A percentile compares a stretch with the other conserved stretches of the same genome.
Evolutionary conservation across 1,140 invertebrate genomes (phyloP).

Genomic region (Drosophila kurseongensis): DNA sequence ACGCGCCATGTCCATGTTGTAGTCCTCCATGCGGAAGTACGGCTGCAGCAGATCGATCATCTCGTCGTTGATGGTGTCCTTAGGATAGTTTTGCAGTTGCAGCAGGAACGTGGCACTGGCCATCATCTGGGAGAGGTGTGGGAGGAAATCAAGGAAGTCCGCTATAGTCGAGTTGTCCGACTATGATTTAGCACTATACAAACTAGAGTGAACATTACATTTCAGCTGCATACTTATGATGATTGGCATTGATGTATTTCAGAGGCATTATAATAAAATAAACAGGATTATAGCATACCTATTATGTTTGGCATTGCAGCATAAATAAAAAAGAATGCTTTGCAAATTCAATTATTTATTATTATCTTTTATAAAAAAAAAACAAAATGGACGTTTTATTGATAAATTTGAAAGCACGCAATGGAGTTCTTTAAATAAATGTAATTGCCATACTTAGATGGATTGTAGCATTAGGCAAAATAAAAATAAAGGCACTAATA

Average conservation of each 20-base stretch:
- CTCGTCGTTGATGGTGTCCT: constrained; percentile 98
- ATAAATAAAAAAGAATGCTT: no score
- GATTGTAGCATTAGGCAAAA: no score
- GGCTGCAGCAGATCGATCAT: constrained; percentile 96
- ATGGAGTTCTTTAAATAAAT: background rate
- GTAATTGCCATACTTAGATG: no score
- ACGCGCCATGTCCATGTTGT: constrained; percentile 98
- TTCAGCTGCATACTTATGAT: background rate
- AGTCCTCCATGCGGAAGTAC: constrained; percentile 97
- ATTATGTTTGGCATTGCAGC: no score
- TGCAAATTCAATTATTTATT: no score
- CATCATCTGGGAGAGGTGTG: constrained; percentile 91
- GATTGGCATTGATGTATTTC: background rate
- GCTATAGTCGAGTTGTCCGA: constrained; percentile 11
- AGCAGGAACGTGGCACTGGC: constrained; percentile 97
- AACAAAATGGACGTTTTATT: no score
- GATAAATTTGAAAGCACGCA: no score
- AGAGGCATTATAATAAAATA: no score
- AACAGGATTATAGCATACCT: no score
- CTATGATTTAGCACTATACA: background rate
- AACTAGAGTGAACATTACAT: no score
- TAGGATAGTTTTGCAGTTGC: constrained; percentile 97
- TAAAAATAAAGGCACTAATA: background rate
- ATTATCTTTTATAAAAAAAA: no score
- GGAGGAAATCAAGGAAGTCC: background rate